Evolutionary conservation across 2,113 vertebrate genomes (phyloP).

Genomic region (Poeciliopsis prolifica): DNA sequence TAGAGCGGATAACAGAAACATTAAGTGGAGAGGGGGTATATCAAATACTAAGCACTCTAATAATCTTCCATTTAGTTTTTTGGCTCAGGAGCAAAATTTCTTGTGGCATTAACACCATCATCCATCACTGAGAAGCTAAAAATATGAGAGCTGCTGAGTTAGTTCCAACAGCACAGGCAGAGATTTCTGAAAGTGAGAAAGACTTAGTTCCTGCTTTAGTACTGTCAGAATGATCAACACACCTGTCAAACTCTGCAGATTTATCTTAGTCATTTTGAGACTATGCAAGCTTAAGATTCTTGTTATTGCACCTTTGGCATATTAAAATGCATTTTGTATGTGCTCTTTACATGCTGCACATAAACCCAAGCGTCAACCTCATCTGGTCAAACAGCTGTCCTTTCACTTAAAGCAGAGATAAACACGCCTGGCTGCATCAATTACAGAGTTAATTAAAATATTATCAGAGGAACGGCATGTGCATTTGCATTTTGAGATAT

Average conservation of each 20-base stretch:
- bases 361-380: neutral
- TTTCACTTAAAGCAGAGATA: slow-evolving; percentile 1
- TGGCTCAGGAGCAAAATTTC: slow-evolving; percentile 29
- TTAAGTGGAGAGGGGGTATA: slow-evolving; percentile 19
- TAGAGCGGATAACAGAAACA: slow-evolving; percentile 17
- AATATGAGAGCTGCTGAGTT: slow-evolving; percentile 39
- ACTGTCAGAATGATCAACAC: slow-evolving; percentile 49
- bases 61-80: slow-evolving; percentile 45
- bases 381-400: slow-evolving; percentile 14
- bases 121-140: slow-evolving; percentile 48
- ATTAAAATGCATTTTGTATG: slow-evolving; percentile 14
- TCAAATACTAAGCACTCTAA: slow-evolving; percentile 36
- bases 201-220: slow-evolving; percentile 18
- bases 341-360: neutral
- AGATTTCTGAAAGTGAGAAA: slow-evolving; percentile 47
- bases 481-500: neutral
- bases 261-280: slow-evolving; percentile 29
- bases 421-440: neutral
- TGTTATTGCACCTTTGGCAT: slow-evolving; percentile 29
- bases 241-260: slow-evolving; percentile 35
- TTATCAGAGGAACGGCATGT: neutral
- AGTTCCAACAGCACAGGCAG: slow-evolving; percentile 32
- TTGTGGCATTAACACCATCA: slow-evolving; percentile 32
- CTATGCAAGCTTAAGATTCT: slow-evolving; percentile 21
- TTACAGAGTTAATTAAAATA: neutral